Evolutionary conservation across 2,113 vertebrate species (phyloP), one percentile per base, ranked within the genome.

Genomic region (Barnardius zonarius): DNA sequence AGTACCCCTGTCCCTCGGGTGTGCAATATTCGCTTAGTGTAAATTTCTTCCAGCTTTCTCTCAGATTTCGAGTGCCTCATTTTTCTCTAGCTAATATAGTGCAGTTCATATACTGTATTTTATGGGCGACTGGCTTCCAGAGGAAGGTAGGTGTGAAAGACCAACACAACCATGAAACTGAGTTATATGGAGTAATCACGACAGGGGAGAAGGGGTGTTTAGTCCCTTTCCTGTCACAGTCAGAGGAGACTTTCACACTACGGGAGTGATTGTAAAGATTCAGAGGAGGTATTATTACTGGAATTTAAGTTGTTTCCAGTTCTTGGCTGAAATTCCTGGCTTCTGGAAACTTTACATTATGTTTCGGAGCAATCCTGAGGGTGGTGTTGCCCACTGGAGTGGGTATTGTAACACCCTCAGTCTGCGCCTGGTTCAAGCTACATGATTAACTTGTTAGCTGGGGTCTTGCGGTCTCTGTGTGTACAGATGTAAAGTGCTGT

Each of bases 71-170:
- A 96, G 83, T 72, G 77, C 89, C 81, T 96, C 83, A 87, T 95
- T 95, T 95, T 95, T 93, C 81, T 93, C 86, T 52, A 92, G 77
- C 69, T 97, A 89, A 95, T 93, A 92, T 13, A 95, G 89, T 75
- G 73, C 86, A 92, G 89, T 91, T 96, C 83, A 75, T 93, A 93
- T 82, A 78, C 35, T 64, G 1, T 88, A 72, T 95, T 95, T 92
- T 94, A 93, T 84, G 92, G 88, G 80, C 79, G 69, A 86, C 73
- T 81, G 77, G 81, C 54, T 95, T 96, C 80, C 83, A 96, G 94
- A 74, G 96, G 83, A 95, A 93, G 88, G 81, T 73, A 92, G 70
- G 88, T 93, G 83, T 91, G 96, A 94, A 96, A 86, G 96, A 89
- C 86, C 88, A 92, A 90, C 80, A 77, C 77, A 75, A 61, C 83